Percentiles rank a stretch among this genome's conserved stretches.
phyloP scores from a whole-genome alignment of 35 echinoderm and acorn worm species.

The Holothuria glaberrima region DNA sequence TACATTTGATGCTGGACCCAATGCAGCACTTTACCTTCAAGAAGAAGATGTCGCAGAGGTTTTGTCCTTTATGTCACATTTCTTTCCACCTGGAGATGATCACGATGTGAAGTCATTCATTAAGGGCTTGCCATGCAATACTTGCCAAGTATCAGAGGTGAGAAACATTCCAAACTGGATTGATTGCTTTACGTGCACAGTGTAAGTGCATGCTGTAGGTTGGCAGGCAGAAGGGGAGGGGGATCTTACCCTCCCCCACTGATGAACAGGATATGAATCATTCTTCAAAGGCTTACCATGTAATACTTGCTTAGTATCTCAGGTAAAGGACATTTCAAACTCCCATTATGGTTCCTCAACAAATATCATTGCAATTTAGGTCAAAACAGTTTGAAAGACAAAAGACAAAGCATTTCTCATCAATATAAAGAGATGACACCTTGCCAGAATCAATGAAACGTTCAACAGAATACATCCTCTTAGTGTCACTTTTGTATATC shows the following conservation, averaged over 20 bases:
- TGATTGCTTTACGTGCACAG: neutral
- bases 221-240: neutral
- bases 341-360: too few relatives aligned
- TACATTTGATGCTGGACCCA: conserved; percentile 98
- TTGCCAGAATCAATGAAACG: too few relatives aligned
- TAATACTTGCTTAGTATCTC: conserved; percentile 18
- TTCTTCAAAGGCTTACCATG: conserved; percentile 75
- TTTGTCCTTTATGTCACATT: conserved; percentile 75
- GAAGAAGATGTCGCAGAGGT: conserved; percentile 78
- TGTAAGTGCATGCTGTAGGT: neutral
- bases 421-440: too few relatives aligned
- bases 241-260: too few relatives aligned
- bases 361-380: too few relatives aligned
- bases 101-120: conserved; percentile 48
- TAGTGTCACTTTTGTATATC: too few relatives aligned
- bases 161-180: neutral
- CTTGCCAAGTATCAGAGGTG: conserved; percentile 54
- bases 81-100: conserved; percentile 63
- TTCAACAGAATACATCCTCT: too few relatives aligned
- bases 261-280: neutral
- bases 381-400: too few relatives aligned
- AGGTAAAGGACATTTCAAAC: conserved; percentile 38
- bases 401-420: too few relatives aligned
- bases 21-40: conserved; percentile 79
- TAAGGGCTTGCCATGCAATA: conserved; percentile 64